These are phyloP conservation scores for Carapus acus DNA, from an alignment of 2,797 vertebrate species.

Conservation along the genomic window DNA sequence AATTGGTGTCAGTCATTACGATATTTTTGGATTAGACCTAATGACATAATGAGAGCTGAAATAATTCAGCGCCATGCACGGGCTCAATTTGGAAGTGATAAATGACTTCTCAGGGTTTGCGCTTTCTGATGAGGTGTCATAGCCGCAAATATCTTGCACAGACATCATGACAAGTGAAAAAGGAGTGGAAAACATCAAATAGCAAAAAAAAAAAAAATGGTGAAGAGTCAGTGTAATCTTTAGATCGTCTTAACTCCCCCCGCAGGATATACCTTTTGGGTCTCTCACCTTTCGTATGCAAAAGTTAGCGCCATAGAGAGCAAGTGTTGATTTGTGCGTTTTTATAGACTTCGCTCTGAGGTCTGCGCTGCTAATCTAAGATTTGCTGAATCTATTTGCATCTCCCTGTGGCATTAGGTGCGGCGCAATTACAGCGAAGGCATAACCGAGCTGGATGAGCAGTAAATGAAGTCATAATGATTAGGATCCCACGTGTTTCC, in stretches of 20 bases:
- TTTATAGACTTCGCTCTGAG: slow-evolving; percentile 2
- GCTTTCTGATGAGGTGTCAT: background rate
- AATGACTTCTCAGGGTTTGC: background rate
- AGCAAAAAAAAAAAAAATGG: too few species aligned
- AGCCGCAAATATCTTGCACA: background rate
- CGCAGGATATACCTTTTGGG: background rate
- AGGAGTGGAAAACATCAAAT: too few species aligned
- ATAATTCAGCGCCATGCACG: background rate
- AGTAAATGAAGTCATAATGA: slow-evolving; percentile 70
- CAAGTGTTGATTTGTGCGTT: slow-evolving; percentile 14
- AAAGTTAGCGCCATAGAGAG: background rate
- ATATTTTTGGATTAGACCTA: slow-evolving; percentile 3
- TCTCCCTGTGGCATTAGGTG: slow-evolving; percentile 65
- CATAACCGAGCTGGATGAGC: slow-evolving; percentile 70
- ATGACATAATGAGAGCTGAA: slow-evolving; percentile 2
- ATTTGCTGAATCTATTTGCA: slow-evolving; percentile 77
- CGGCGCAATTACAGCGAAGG: slow-evolving; percentile 77
- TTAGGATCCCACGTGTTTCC: slow-evolving; percentile 69
- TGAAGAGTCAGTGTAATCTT: background rate
- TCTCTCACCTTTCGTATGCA: background rate
- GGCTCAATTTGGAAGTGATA: slow-evolving; percentile 7
- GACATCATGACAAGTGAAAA: background rate
- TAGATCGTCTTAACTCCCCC: background rate
- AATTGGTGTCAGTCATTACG: slow-evolving; percentile 11
- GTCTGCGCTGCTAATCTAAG: slow-evolving; percentile 75